Evolutionary conservation across 2,888 invertebrate genomes (phyloP).

Genomic region (Apodemia mormo): DNA sequence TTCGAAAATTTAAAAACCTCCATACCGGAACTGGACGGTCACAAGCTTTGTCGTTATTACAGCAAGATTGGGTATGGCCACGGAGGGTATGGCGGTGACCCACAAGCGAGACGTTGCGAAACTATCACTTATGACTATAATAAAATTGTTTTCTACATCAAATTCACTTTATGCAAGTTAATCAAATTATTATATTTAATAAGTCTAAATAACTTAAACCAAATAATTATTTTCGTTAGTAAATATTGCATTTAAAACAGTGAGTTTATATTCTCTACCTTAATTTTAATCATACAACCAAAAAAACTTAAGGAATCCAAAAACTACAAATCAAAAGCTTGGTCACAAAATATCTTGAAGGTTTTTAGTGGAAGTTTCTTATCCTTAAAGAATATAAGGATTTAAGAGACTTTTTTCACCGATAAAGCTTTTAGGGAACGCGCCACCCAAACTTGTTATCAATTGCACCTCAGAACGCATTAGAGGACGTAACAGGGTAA

Average conservation of each 20-base stretch:
- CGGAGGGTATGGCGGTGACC: no score
- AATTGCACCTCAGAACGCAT: slow-evolving; percentile 60
- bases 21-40: no score
- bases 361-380: slow-evolving; percentile 29
- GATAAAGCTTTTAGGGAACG: slow-evolving; percentile 61
- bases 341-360: slow-evolving; percentile 14
- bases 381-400: slow-evolving; percentile 36
- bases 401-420: slow-evolving; percentile 43
- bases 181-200: neutral
- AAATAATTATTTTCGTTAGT: neutral
- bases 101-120: no score
- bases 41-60: no score
- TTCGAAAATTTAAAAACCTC: no score
- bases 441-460: slow-evolving; percentile 74
- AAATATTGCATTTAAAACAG: neutral
- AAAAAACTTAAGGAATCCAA: slow-evolving; percentile 3
- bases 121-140: no score
- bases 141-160: no score
- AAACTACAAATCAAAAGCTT: slow-evolving; percentile 13
- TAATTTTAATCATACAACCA: neutral
- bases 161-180: no score
- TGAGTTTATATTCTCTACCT: neutral
- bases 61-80: no score
- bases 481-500: slow-evolving; percentile 60
- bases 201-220: neutral